Conservation (phyloP, 2,113 vertebrate species). For the Nycticorax nycticorax region DNA sequence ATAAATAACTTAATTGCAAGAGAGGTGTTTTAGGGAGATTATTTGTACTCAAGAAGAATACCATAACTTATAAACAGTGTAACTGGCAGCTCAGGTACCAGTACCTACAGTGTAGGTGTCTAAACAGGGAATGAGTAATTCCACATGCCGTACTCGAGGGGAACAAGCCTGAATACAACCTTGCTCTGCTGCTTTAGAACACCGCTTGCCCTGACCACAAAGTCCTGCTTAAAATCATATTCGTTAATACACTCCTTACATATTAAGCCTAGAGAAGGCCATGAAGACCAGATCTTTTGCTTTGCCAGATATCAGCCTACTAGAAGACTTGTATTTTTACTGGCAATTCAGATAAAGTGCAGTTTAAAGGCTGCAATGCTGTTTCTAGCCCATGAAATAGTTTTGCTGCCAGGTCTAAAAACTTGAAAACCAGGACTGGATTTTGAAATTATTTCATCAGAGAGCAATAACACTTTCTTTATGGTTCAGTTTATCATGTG, state of each 20-base stretch:
- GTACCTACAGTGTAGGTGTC: neutral
- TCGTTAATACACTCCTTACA: neutral
- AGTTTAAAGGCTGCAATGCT: neutral
- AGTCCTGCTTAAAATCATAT: neutral
- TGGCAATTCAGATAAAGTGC: neutral
- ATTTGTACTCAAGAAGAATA: neutral
- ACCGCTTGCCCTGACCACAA: neutral
- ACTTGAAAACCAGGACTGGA: neutral
- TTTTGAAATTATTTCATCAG: neutral
- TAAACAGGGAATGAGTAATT: neutral
- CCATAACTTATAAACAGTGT: neutral
- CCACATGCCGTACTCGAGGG: fast-evolving
- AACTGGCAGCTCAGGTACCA: neutral
- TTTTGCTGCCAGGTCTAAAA: neutral
- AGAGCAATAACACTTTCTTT: neutral
- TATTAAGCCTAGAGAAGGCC: neutral
- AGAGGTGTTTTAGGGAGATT: neutral
- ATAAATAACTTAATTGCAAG: neutral
- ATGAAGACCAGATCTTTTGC: neutral
- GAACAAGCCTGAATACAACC: neutral
- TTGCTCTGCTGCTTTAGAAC: neutral
- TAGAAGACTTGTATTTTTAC: neutral
- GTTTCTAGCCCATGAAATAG: neutral
- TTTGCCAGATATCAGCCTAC: neutral
- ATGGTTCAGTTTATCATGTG: neutral